Percentiles rank a stretch among this genome's conserved stretches.
These are phyloP conservation scores for Lepidocyrtoides sp. DNA, from an alignment of 2,888 invertebrate species.

Conservation along the genomic window DNA sequence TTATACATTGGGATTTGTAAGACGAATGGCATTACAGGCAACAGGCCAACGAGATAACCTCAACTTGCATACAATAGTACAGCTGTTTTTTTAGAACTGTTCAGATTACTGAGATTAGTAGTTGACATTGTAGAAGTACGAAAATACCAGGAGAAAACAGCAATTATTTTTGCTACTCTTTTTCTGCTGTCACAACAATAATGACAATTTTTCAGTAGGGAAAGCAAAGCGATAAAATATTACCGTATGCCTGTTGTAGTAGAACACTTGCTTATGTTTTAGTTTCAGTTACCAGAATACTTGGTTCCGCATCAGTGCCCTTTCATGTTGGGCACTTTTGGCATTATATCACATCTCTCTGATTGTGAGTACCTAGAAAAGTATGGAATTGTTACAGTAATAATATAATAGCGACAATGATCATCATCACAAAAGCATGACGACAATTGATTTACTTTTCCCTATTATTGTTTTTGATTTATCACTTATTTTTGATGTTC, in stretches of 20 bases:
- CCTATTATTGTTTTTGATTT: background rate
- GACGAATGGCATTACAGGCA: background rate
- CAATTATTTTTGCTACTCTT: too few relatives aligned
- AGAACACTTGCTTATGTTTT: background rate
- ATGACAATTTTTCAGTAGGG: background rate
- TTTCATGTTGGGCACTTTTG: constrained; percentile 20
- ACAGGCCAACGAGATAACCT: constrained; percentile 7
- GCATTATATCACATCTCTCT: constrained; percentile 22
- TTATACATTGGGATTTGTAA: background rate
- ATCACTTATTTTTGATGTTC: background rate
- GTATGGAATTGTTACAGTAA: constrained; percentile 22
- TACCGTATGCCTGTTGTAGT: background rate
- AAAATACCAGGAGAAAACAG: too few relatives aligned
- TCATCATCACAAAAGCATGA: background rate
- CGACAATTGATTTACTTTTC: too few relatives aligned
- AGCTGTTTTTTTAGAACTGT: background rate
- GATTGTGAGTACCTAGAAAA: background rate
- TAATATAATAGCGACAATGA: background rate
- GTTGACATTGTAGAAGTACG: too few relatives aligned
- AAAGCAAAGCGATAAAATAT: constrained; percentile 20
- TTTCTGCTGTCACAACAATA: background rate
- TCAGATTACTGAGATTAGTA: background rate
- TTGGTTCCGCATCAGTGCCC: constrained; percentile 37
- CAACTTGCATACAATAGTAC: background rate
- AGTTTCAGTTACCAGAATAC: constrained; percentile 2